Percentiles rank a stretch among this genome's conserved stretches.
phyloP scores from a whole-genome alignment of 2,113 vertebrate species.

The Parus major region DNA sequence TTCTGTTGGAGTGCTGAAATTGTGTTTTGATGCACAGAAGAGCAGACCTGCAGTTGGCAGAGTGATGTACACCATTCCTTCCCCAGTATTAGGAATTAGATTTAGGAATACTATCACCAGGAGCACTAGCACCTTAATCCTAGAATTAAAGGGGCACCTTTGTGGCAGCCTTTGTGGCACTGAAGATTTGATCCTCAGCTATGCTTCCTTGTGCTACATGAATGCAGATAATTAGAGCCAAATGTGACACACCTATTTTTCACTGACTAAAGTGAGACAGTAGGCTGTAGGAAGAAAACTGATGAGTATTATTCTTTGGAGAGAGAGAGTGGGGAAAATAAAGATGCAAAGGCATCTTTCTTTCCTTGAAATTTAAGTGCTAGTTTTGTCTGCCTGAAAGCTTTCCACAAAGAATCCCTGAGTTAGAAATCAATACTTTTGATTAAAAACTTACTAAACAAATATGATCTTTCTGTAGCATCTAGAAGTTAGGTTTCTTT shows the following conservation, averaged over 20 bases:
- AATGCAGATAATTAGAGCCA: background rate
- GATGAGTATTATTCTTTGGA: background rate
- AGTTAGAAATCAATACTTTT: conserved; percentile 38
- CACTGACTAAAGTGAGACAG: background rate
- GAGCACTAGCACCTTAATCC: background rate
- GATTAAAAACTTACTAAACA: conserved; percentile 56
- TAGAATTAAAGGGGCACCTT: background rate
- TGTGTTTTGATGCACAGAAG: background rate
- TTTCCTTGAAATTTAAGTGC: conserved; percentile 18
- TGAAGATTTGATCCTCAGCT: background rate
- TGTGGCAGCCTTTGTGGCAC: background rate
- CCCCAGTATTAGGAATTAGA: background rate
- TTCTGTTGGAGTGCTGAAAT: background rate
- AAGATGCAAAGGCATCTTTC: conserved; percentile 21
- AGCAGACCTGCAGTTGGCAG: background rate
- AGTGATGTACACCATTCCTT: background rate
- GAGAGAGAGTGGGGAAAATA: background rate
- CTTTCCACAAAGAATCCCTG: conserved; percentile 3
- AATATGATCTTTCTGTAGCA: conserved; percentile 9
- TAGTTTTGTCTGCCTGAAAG: conserved; percentile 29
- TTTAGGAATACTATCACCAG: background rate
- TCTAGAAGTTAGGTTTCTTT: background rate
- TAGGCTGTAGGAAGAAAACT: background rate
- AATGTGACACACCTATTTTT: background rate
- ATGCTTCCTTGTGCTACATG: background rate